Evolutionary conservation across 2,797 vertebrate species (phyloP), one percentile per base, ranked within the genome.

Genomic region (Rhinatrema bivittatum): DNA sequence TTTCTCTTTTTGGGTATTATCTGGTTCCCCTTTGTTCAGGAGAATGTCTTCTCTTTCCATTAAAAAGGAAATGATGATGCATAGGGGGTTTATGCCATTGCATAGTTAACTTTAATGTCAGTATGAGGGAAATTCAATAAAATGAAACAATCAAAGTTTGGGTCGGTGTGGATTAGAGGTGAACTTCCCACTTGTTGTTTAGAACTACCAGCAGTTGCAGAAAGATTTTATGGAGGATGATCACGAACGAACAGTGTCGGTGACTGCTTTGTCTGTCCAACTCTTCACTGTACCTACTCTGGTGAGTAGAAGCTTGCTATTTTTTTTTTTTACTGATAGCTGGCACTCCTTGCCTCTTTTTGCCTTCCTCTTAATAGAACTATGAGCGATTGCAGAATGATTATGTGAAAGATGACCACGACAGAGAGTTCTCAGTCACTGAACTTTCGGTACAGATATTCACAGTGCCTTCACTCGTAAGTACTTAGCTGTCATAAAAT

Each of bases 141-240:
- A 66, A 44, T 65, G 72, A n/a, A n/a, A n/a, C n/a, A n/a, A n/a
- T n/a, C n/a, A n/a, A n/a, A n/a, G n/a, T n/a, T n/a, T 67, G 59
- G 78, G 78, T 75, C 78, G 78, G 59, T 84, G 64, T 76, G 78
- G 79, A 85, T 86, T 82, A 73, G 87, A 90, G 88, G 85, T 91
- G 83, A 88, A 87, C 89, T 71, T 91, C 78, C 83, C 77, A 83
- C 79, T 85, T 90, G 83, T 89, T 85, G 78, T 88, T 84, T 90
- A 97, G 94, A 98, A 91, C 90, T 98, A 96, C 89, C 89, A 87
- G 86, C 85, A 91, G 66, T 90, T 97, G 69, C 93, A 97, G 89
- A 97, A 86, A 86, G 92, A 97, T 87, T 98, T 96, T 88, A 91
- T 98, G 94, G 93, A 97, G 79, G 93, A 97, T 58, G 93, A 98